Conservation (phyloP, 2,888 invertebrate species). For the Gonocerus acuteangulatus region DNA sequence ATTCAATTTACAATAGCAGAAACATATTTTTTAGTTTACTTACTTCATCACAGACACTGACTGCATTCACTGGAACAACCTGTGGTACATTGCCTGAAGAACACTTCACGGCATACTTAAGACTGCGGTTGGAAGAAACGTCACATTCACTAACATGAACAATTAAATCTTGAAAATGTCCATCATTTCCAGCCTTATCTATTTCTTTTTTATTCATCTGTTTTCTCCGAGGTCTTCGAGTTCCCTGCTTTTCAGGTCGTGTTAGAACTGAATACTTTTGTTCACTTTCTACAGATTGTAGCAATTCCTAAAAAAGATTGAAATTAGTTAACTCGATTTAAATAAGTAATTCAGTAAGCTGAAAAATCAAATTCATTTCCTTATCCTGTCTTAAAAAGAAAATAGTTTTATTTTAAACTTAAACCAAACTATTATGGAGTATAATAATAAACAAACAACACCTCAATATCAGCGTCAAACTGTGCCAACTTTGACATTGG, state of each 20-base stretch:
- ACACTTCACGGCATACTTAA: conserved; percentile 21
- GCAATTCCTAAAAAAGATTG: conserved; percentile 30
- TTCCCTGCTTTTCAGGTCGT: conserved; percentile 18
- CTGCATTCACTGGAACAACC: conserved; percentile 20
- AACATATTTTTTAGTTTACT: too few relatives aligned
- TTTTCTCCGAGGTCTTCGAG: conserved; percentile 28
- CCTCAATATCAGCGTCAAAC: too few relatives aligned
- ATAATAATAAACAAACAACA: too few relatives aligned
- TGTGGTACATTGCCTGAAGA: conserved; percentile 6
- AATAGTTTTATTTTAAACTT: too few relatives aligned
- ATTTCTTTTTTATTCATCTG: conserved; percentile 18
- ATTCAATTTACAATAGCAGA: too few relatives aligned
- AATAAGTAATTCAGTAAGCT: too few relatives aligned
- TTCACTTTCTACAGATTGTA: conserved; percentile 34
- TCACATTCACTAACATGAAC: conserved; percentile 18
- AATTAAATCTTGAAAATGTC: conserved; percentile 19
- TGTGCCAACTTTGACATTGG: too few relatives aligned
- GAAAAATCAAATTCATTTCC: too few relatives aligned
- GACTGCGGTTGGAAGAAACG: neutral
- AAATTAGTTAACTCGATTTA: conserved; percentile 10
- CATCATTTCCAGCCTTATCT: conserved; percentile 6
- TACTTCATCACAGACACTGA: conserved; percentile 15
- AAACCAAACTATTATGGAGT: too few relatives aligned
- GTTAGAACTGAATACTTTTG: conserved; percentile 28
- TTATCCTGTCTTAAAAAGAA: too few relatives aligned